Percentiles rank a stretch among this genome's conserved stretches.
Evolutionary conservation across 2,113 vertebrate species (phyloP).

Genomic region (Elgaria multicarinata): DNA sequence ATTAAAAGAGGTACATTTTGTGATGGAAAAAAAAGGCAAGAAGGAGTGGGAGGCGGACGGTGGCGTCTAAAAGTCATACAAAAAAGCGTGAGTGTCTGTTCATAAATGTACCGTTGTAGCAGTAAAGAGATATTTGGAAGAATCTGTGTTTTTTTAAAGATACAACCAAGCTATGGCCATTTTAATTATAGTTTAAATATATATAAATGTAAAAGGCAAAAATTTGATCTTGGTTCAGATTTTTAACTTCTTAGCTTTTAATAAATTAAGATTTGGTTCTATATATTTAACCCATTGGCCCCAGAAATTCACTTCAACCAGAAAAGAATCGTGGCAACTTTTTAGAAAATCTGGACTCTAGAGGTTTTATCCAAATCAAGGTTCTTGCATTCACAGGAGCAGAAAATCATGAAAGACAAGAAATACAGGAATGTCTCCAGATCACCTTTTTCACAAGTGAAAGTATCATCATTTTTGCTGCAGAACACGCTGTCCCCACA

Average conservation of each 20-base stretch:
- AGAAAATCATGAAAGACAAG: background rate
- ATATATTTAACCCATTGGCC: background rate
- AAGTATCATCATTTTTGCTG: background rate
- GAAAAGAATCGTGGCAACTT: background rate
- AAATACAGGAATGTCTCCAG: background rate
- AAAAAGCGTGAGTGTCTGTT: no score
- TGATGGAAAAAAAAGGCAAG: no score
- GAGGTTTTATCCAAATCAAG: background rate
- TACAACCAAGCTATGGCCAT: no score
- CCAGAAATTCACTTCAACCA: background rate
- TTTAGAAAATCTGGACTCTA: background rate
- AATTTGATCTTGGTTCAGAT: background rate
- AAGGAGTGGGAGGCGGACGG: no score
- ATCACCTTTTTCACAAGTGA: slow-evolving; percentile 38
- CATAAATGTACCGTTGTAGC: no score
- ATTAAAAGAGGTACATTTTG: no score
- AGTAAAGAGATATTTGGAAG: no score
- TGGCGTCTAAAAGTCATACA: no score
- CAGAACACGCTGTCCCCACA: slow-evolving; percentile 31
- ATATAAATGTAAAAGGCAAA: no score
- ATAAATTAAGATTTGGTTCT: background rate
- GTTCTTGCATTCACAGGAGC: background rate
- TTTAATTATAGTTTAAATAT: no score
- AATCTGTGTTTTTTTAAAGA: no score
- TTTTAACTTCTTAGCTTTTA: background rate